Conservation (phyloP, 2,888 invertebrate genomes). For the Abrostola triplasia region DNA sequence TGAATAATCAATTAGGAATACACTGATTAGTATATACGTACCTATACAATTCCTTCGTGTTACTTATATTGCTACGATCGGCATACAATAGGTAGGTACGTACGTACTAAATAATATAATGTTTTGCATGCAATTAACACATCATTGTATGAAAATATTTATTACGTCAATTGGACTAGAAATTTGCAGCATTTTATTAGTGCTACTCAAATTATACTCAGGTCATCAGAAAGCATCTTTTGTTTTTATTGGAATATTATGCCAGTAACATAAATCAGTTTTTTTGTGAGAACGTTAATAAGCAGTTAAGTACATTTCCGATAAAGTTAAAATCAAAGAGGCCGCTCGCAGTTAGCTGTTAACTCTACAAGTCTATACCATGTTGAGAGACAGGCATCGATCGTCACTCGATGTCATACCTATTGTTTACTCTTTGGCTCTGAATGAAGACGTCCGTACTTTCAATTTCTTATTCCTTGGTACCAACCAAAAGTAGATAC, state of each 20-base stretch:
- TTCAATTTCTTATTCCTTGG: conserved; percentile 25
- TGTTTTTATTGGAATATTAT: too few species aligned
- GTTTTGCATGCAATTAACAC: too few species aligned
- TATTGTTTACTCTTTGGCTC: conserved; percentile 41
- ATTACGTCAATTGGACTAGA: too few species aligned
- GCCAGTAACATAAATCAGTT: background rate
- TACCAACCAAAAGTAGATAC: conserved; percentile 1
- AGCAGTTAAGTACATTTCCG: conserved; percentile 34
- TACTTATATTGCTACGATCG: too few species aligned
- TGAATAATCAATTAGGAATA: background rate
- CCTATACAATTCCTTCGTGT: too few species aligned
- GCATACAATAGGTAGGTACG: too few species aligned
- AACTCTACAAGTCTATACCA: conserved; percentile 21
- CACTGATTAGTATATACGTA: background rate
- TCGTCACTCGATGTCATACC: conserved; percentile 39
- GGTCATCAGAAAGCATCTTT: too few species aligned
- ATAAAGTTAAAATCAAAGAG: conserved; percentile 51
- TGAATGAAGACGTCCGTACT: conserved; percentile 32
- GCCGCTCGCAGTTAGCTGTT: conserved; percentile 42
- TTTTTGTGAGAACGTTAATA: conserved; percentile 24
- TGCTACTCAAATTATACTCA: too few species aligned
- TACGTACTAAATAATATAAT: too few species aligned
- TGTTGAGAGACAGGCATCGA: conserved; percentile 48
- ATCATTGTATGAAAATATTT: too few species aligned
- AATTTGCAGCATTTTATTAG: too few species aligned